These are phyloP conservation scores for Benitochromis conjunctus DNA, from an alignment of 2,113 vertebrate genomes.

Conservation along the genomic window DNA sequence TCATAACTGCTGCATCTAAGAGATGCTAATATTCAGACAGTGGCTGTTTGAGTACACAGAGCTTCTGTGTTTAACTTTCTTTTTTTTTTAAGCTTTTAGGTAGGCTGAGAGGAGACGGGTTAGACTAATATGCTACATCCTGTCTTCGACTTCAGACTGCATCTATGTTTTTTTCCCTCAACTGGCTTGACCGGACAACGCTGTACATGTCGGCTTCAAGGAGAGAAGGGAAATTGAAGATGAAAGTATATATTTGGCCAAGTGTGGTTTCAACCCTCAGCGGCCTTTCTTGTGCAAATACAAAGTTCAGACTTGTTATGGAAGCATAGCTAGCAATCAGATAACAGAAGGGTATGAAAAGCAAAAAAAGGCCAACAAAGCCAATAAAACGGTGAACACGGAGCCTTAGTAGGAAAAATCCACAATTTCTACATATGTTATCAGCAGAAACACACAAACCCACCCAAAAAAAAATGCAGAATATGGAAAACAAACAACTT, in stretches of 20 bases:
- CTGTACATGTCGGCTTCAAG: slow-evolving; percentile 70
- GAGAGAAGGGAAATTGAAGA: slow-evolving; percentile 23
- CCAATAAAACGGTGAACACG: background rate
- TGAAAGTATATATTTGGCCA: slow-evolving; percentile 71
- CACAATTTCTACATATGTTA: background rate
- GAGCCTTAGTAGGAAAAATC: background rate
- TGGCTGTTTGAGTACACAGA: slow-evolving; percentile 69
- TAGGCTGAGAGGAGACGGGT: background rate
- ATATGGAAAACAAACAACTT: slow-evolving; percentile 42
- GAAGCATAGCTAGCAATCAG: slow-evolving; percentile 62
- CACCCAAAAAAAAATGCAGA: background rate
- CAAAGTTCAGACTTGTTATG: slow-evolving; percentile 55
- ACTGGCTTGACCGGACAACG: slow-evolving; percentile 40
- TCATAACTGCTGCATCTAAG: slow-evolving; percentile 77
- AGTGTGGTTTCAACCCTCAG: slow-evolving; percentile 50
- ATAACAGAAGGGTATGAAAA: slow-evolving; percentile 56
- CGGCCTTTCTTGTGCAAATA: slow-evolving; percentile 11
- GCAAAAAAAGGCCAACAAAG: background rate
- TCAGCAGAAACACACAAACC: background rate
- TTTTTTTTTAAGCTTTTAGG: background rate
- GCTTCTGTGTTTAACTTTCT: slow-evolving; percentile 64
- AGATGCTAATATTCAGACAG: slow-evolving; percentile 82
- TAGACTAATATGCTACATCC: slow-evolving; percentile 52
- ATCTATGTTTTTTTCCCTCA: slow-evolving; percentile 11
- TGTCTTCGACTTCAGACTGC: slow-evolving; percentile 79